Conservation (phyloP, 2,888 invertebrate genomes). For the Cephus spinipes region DNA sequence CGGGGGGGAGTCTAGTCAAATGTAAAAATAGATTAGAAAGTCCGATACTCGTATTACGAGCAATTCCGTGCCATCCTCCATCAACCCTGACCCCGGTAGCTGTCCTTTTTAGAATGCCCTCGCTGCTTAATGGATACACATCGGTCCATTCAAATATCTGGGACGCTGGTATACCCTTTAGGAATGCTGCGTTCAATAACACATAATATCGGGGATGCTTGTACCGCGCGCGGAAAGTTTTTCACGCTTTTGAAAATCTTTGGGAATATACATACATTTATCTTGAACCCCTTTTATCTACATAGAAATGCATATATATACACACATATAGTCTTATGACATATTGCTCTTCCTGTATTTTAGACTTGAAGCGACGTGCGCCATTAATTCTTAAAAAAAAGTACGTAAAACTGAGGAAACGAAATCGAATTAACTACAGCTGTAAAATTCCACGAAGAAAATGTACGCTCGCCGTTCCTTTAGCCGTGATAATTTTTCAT, state of each 20-base stretch:
- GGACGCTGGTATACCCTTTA: constrained; percentile 7
- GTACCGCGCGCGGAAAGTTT: not conserved
- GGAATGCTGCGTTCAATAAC: not conserved
- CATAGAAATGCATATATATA: not conserved
- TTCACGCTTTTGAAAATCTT: not conserved
- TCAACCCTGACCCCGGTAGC: not conserved
- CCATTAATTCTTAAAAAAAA: not conserved
- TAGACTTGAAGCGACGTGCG: not conserved
- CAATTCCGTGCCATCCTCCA: not conserved
- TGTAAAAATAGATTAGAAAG: not conserved
- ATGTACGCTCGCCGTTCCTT: not conserved
- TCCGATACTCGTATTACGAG: not conserved
- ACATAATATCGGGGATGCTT: not conserved
- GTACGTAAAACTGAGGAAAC: not conserved
- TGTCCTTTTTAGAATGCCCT: constrained; percentile 2
- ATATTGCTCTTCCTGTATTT: too few relatives aligned
- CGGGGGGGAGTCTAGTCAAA: not conserved
- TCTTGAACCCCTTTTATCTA: not conserved
- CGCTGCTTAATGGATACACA: constrained; percentile 12
- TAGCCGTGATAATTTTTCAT: not conserved
- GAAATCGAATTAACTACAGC: not conserved
- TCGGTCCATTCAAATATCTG: constrained; percentile 18
- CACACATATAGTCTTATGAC: not conserved
- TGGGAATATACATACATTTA: not conserved
- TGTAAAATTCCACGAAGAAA: not conserved